Evolutionary conservation across 2,888 invertebrate genomes (phyloP).

Genomic region (Ophion slaviceki): DNA sequence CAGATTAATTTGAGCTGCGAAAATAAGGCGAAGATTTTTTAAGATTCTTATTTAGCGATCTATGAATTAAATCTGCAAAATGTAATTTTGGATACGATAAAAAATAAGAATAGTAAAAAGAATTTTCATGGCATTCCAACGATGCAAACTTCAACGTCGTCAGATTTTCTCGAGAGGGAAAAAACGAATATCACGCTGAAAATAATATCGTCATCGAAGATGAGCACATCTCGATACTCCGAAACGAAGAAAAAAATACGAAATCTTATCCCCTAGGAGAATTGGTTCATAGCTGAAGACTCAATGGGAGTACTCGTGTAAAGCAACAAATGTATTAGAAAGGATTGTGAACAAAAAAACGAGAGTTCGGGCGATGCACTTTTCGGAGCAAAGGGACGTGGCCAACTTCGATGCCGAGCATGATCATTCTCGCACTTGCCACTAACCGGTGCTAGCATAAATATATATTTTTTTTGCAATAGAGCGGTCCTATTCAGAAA

Average conservation of each 20-base stretch:
- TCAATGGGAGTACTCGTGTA: neutral
- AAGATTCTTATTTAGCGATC: too few relatives aligned
- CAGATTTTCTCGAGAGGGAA: constrained; percentile 2
- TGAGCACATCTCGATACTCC: neutral
- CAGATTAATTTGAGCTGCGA: too few relatives aligned
- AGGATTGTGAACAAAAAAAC: neutral
- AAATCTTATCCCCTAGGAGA: too few relatives aligned
- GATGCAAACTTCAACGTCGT: neutral
- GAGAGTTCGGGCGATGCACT: neutral
- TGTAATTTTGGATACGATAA: too few relatives aligned
- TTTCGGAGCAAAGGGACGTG: neutral
- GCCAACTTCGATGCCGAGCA: neutral
- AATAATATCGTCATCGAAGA: neutral
- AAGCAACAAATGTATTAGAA: neutral
- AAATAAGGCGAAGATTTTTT: too few relatives aligned
- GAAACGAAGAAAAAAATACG: neutral
- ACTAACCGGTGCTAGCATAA: constrained; percentile 59
- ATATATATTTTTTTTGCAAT: constrained; percentile 67
- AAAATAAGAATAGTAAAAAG: too few relatives aligned
- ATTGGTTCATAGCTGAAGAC: neutral
- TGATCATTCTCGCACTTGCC: constrained; percentile 39
- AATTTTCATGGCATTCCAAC: too few relatives aligned
- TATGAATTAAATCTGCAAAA: too few relatives aligned
- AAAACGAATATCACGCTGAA: neutral
- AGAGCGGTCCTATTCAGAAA: constrained; percentile 72